Conservation (phyloP, 1,140 invertebrate genomes). For the Arctopsyche grandis region DNA sequence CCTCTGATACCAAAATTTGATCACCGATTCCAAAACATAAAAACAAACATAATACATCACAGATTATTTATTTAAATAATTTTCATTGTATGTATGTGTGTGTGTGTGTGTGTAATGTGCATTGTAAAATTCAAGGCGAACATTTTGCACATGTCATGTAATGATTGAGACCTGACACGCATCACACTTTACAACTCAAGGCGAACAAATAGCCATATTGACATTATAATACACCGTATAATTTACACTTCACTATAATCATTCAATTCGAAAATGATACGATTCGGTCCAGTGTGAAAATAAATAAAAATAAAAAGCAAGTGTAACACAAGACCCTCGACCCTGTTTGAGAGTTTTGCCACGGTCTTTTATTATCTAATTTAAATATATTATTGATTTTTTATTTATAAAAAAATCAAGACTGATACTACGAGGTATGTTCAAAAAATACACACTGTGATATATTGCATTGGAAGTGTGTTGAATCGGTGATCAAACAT, state of each 20-base stretch:
- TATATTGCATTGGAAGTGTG: background rate
- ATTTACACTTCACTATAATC: slow-evolving; percentile 1
- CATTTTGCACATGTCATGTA: slow-evolving; percentile 26
- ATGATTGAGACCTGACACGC: slow-evolving; percentile 24
- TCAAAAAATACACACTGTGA: background rate
- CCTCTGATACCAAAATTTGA: slow-evolving; percentile 1
- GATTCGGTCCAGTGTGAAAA: background rate
- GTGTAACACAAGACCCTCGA: background rate
- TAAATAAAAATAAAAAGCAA: no score
- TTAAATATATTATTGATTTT: slow-evolving; percentile 11
- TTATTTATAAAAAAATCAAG: background rate
- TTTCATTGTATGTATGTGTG: background rate
- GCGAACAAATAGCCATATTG: slow-evolving; percentile 25
- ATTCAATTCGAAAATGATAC: background rate
- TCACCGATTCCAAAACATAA: slow-evolving; percentile 5
- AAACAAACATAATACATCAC: background rate
- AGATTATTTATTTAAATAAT: background rate
- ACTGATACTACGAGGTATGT: background rate
- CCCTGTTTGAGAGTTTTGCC: background rate
- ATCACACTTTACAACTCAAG: slow-evolving; percentile 18
- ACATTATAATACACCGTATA: slow-evolving; percentile 7
- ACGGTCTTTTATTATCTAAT: slow-evolving; percentile 1
- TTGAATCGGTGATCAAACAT: background rate
- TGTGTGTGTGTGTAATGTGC: background rate
- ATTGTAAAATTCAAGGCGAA: slow-evolving; percentile 18